These are phyloP conservation scores for Lagocephalus sceleratus DNA, from an alignment of 2,797 vertebrate species.

Conservation along the genomic window DNA sequence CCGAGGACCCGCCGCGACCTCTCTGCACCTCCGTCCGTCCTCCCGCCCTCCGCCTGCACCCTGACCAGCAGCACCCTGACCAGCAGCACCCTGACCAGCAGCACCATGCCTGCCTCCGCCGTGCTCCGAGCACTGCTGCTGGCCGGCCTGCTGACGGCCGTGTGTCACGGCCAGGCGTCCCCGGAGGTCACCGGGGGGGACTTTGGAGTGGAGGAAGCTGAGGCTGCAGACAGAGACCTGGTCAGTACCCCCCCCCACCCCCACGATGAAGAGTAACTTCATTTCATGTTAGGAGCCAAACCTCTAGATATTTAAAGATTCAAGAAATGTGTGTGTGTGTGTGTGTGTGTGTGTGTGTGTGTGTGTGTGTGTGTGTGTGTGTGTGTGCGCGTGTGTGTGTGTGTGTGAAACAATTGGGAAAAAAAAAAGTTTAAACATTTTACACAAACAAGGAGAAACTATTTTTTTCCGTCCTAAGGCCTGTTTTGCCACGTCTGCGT, in stretches of 20 bases:
- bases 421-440: too few species aligned
- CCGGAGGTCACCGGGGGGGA: conserved; percentile 70
- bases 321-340: too few species aligned
- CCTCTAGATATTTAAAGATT: too few species aligned
- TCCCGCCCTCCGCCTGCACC: too few species aligned
- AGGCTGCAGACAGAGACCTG: conserved; percentile 68
- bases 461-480: too few species aligned
- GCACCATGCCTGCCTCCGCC: conserved; percentile 72
- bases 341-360: too few species aligned
- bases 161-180: conserved; percentile 62
- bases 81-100: conserved; percentile 16
- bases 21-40: conserved; percentile 14
- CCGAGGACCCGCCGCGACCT: conserved; percentile 26
- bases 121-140: conserved; percentile 62
- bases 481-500: too few species aligned
- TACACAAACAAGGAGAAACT: too few species aligned
- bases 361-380: too few species aligned
- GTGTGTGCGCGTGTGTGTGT: too few species aligned
- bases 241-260: conserved; percentile 50
- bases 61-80: not conserved
- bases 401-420: too few species aligned
- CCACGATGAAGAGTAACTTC: not conserved
- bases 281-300: too few species aligned
- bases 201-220: conserved; percentile 45
- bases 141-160: conserved; percentile 50